Conservation (phyloP, 1,140 invertebrate species). For the Notospermus geniculatus region DNA sequence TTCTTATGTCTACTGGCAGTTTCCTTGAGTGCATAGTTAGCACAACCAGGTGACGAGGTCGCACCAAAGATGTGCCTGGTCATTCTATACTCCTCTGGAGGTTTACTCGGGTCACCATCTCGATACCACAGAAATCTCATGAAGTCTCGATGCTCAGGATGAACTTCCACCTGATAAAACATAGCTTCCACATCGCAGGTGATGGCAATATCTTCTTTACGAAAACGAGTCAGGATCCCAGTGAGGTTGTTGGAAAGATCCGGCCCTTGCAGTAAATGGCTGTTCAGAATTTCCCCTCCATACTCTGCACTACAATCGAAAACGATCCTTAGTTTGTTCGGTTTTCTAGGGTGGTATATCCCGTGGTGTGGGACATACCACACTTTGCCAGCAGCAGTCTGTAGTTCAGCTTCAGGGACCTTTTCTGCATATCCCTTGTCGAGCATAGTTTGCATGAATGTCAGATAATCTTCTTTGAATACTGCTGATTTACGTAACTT, state of each 20-base stretch:
- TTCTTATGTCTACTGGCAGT: conserved; percentile 10
- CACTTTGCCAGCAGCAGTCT: conserved; percentile 4
- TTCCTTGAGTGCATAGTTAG: conserved; percentile 20
- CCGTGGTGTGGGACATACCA: conserved; percentile 30
- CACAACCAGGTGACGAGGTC: conserved; percentile 25
- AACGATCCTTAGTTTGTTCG: conserved; percentile 23
- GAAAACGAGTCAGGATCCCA: conserved; percentile 12
- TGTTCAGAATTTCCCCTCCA: conserved; percentile 22
- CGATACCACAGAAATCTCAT: conserved; percentile 11
- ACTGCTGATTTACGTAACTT: not conserved
- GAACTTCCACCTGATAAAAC: conserved; percentile 18
- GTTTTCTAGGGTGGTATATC: conserved; percentile 23
- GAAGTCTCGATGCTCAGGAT: conserved; percentile 15
- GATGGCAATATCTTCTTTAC: not conserved
- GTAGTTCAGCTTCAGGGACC: conserved; percentile 5
- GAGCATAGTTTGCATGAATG: conserved; percentile 11
- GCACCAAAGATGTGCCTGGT: conserved; percentile 27
- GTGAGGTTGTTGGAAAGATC: conserved; percentile 23
- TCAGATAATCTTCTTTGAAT: not conserved
- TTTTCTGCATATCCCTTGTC: conserved; percentile 19
- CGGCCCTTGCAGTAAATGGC: conserved; percentile 23
- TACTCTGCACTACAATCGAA: conserved; percentile 26
- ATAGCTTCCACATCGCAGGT: conserved; percentile 15
- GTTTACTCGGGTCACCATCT: conserved; percentile 3
- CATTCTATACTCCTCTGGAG: not conserved